Evolutionary conservation across 2,113 vertebrate genomes (phyloP).

Genomic region (Myiopsitta monachus): DNA sequence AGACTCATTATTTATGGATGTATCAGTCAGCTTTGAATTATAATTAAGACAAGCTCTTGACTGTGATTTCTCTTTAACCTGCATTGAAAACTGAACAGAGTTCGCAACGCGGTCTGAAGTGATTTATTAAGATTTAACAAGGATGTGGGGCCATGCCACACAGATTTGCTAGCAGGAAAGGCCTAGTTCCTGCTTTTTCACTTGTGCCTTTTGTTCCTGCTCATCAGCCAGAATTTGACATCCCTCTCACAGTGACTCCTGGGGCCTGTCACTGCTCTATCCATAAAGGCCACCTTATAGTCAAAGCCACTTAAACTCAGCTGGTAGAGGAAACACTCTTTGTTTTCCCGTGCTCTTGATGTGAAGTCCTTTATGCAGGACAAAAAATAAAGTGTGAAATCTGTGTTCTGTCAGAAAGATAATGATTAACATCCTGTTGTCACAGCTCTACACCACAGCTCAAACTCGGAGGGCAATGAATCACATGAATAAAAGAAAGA

Average conservation of each 20-base stretch:
- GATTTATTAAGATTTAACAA: not conserved
- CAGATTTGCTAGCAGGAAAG: not conserved
- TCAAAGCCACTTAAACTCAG: not conserved
- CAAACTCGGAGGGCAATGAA: not conserved
- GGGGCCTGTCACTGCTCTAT: not conserved
- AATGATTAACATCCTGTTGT: slow-evolving; percentile 19
- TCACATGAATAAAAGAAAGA: slow-evolving; percentile 50
- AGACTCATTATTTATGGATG: not conserved
- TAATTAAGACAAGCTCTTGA: not conserved
- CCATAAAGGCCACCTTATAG: not conserved
- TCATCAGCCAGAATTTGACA: not conserved
- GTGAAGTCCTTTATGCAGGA: not conserved
- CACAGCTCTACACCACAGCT: not conserved
- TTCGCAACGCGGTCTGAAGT: not conserved
- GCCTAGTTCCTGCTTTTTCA: not conserved
- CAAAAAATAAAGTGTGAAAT: not conserved
- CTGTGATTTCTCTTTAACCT: not conserved
- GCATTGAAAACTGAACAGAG: not conserved
- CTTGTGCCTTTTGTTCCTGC: not conserved
- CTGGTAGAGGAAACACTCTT: not conserved
- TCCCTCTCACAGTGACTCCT: not conserved
- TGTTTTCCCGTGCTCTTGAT: not conserved
- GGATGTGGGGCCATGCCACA: not conserved
- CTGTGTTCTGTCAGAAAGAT: not conserved
- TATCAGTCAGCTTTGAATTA: not conserved